phyloP scores from a whole-genome alignment of 2,888 invertebrate species.

The Caenorhabditis afra region DNA sequence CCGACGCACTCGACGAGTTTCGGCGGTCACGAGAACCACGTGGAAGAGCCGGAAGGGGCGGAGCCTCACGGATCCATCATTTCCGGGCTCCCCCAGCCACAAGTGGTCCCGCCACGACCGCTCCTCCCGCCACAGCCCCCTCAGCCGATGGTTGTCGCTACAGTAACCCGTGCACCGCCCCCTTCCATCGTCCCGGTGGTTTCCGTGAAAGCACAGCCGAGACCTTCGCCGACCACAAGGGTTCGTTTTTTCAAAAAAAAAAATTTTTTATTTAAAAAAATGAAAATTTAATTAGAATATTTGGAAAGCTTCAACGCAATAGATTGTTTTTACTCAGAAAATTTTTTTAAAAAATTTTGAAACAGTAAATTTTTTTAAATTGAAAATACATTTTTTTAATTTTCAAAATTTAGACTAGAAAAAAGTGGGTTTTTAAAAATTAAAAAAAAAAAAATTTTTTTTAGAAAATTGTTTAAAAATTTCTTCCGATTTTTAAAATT shows the following conservation, averaged over 20 bases:
- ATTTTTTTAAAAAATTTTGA: neutral
- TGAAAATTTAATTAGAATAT: neutral
- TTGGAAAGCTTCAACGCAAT: too few species aligned
- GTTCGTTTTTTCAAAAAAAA: too few species aligned
- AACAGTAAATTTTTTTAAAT: slow-evolving; percentile 1
- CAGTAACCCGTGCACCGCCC: slow-evolving; percentile 43
- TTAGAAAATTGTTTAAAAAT: neutral
- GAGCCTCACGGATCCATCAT: slow-evolving; percentile 37
- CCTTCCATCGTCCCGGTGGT: slow-evolving; percentile 28
- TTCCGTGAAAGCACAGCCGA: slow-evolving; percentile 39
- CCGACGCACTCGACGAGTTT: slow-evolving; percentile 42
- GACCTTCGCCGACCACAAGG: slow-evolving; percentile 47
- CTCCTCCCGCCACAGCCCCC: slow-evolving; percentile 55
- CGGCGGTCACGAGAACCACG: slow-evolving; percentile 28
- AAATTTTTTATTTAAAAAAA: too few species aligned
- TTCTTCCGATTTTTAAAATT: neutral
- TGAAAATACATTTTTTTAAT: neutral
- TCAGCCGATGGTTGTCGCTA: slow-evolving; percentile 34
- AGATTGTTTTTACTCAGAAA: too few species aligned
- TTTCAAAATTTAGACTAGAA: too few species aligned
- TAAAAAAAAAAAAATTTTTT: neutral
- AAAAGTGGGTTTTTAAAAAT: too few species aligned
- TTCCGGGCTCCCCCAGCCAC: slow-evolving; percentile 33
- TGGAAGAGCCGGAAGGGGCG: slow-evolving; percentile 12
- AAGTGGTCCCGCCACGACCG: slow-evolving; percentile 48